Percentiles rank a stretch among this genome's conserved stretches.
Conservation (phyloP, 1,140 invertebrate species). For the Thaumetopoea pityocampa region DNA sequence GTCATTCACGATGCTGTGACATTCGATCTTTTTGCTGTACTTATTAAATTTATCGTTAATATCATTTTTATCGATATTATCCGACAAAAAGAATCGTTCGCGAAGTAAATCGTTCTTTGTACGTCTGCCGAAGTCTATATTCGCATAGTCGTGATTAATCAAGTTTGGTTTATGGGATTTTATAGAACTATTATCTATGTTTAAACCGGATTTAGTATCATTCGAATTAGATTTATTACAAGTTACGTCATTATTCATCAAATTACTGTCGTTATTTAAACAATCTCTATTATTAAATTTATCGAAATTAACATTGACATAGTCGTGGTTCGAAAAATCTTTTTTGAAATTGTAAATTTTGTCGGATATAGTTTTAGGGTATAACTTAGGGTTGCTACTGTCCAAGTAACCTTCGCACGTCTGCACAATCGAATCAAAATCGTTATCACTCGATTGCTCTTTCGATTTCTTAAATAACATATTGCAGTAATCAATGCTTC, state of each 20-base stretch:
- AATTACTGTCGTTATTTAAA: too few relatives aligned
- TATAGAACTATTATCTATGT: too few relatives aligned
- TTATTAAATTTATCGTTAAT: slow-evolving; percentile 54
- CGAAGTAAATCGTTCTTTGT: slow-evolving; percentile 56
- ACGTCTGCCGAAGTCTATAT: slow-evolving; percentile 39
- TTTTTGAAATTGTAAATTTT: slow-evolving; percentile 67
- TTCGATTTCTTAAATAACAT: slow-evolving; percentile 27
- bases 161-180: slow-evolving; percentile 13
- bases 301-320: slow-evolving; percentile 40
- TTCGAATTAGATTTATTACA: slow-evolving; percentile 5
- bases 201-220: too few relatives aligned
- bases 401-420: slow-evolving; percentile 53
- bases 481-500: slow-evolving; percentile 58
- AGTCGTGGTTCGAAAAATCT: slow-evolving; percentile 59
- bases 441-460: slow-evolving; percentile 17
- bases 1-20: slow-evolving; percentile 64
- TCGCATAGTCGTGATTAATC: slow-evolving; percentile 26
- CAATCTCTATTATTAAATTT: slow-evolving; percentile 8
- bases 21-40: slow-evolving; percentile 64
- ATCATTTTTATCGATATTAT: slow-evolving; percentile 55
- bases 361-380: slow-evolving; percentile 48
- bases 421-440: slow-evolving; percentile 46
- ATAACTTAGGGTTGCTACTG: slow-evolving; percentile 35
- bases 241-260: too few relatives aligned
- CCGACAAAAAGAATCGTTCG: slow-evolving; percentile 54